These are phyloP conservation scores for Pogonophryne albipinna DNA, from an alignment of 2,797 vertebrate species.

Conservation along the genomic window DNA sequence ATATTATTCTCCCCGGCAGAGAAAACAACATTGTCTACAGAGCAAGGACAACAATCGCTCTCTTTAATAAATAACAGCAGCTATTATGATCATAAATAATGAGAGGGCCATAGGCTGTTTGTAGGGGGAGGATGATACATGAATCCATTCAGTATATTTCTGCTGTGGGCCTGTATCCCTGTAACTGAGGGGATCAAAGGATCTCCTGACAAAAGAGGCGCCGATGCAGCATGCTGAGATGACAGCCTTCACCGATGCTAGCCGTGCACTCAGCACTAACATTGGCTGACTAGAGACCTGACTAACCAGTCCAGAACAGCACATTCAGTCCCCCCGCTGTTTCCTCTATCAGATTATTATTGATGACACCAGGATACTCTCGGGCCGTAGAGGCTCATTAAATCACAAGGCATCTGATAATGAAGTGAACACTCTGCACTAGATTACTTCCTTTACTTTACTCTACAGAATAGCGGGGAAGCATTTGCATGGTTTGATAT, in stretches of 20 bases:
- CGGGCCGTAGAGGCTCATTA: constrained; percentile 68
- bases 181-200: constrained; percentile 74
- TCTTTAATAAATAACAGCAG: constrained; percentile 77
- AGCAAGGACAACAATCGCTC: constrained; percentile 73
- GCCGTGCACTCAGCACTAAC: constrained; percentile 77
- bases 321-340: constrained; percentile 56
- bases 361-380: constrained; percentile 74
- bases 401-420: constrained; percentile 67
- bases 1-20: constrained; percentile 68
- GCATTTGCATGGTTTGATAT: constrained; percentile 59
- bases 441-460: constrained; percentile 59
- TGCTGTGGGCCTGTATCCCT: constrained; percentile 74
- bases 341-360: constrained; percentile 66
- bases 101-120: constrained; percentile 66
- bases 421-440: constrained; percentile 51
- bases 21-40: constrained; percentile 75
- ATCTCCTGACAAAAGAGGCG: constrained; percentile 77
- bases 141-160: constrained; percentile 79
- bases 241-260: constrained; percentile 71
- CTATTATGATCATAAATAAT: constrained; percentile 78
- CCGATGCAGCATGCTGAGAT: constrained; percentile 76
- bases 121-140: constrained; percentile 70
- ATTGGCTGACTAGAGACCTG: constrained; percentile 68
- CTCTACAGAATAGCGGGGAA: constrained; percentile 20
- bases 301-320: constrained; percentile 72